Base-by-base conservation (phyloP, 2,113 vertebrate genomes). In the Gopherus flavomarginatus region DNA sequence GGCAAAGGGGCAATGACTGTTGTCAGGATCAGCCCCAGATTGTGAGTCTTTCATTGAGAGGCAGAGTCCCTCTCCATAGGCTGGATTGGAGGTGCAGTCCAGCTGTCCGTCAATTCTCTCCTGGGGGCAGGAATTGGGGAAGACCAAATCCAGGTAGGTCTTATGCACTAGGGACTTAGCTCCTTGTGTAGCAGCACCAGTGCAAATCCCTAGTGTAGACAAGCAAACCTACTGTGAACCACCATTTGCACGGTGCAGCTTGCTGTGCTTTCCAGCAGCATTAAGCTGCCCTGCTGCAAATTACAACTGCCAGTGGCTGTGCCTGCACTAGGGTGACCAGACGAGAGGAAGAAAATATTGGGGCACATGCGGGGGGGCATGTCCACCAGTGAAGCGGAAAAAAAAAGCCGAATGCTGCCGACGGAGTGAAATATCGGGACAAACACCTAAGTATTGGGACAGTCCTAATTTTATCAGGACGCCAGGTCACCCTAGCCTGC, bases 11-110 rank as follows among this genome's bases (percentile, higher is more conserved):
- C 21, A 8, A 38, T 35, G 27, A 75, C 69, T 77, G 53, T 82
- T 56, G 42, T 86, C 21, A 26, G 2, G 0, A 0, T 5, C 81
- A 69, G 26, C 3, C 0, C 0, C 0, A 3, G 11, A 6, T 35
- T 81, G 8, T 11, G 38, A 50, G 50, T 1, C 93, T 85, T 95
- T 21, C 5, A 38, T 13, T 21, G 65, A 72, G n/a, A 22, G 65
- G 8, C 1, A 2, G 11, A 17, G 5, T 69, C 44, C 26, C 50
- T 90, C 65, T 85, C 65, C 0, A 0, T 8, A 90, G 2, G 8
- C n/a, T 0, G 0, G 27, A 85, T 24, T 80, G 31, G 10, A 88
- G 38, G 50, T 91, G 82, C 56, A 38, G 49, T 62, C 42, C 59
- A 12, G 1, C 0, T 49, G 29, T 85, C 78, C 54, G 65, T 38